Conservation (phyloP, 2,888 invertebrate genomes). For the Oasisia sp. region DNA sequence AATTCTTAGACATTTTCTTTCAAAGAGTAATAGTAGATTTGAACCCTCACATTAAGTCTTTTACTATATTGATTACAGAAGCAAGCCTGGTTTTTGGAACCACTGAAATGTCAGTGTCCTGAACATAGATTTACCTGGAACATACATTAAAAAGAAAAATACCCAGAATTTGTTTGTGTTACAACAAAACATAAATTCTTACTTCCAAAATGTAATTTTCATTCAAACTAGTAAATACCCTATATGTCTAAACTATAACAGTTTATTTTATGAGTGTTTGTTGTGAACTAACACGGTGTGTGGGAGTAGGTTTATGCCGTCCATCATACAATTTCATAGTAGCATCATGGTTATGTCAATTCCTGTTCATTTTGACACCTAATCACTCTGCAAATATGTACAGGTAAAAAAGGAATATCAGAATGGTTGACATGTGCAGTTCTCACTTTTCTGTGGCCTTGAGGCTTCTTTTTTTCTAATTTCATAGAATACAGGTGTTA, state of each 20-base stretch:
- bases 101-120: background rate
- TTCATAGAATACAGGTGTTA: background rate
- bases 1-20: background rate
- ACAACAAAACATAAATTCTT: background rate
- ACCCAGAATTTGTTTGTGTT: background rate
- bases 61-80: too few relatives aligned
- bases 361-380: background rate
- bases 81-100: background rate
- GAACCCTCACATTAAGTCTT: background rate
- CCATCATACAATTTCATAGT: background rate
- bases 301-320: background rate
- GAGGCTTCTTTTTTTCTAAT: background rate
- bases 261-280: background rate
- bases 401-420: too few relatives aligned
- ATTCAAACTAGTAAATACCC: background rate
- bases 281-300: background rate
- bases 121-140: background rate
- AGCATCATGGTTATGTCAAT: background rate
- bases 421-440: too few relatives aligned
- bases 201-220: background rate
- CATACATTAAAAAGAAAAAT: background rate
- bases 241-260: background rate
- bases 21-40: background rate
- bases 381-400: background rate
- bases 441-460: too few relatives aligned